Conservation (phyloP, 2,113 vertebrate genomes). For the Rhegmatorhina hoffmannsi region DNA sequence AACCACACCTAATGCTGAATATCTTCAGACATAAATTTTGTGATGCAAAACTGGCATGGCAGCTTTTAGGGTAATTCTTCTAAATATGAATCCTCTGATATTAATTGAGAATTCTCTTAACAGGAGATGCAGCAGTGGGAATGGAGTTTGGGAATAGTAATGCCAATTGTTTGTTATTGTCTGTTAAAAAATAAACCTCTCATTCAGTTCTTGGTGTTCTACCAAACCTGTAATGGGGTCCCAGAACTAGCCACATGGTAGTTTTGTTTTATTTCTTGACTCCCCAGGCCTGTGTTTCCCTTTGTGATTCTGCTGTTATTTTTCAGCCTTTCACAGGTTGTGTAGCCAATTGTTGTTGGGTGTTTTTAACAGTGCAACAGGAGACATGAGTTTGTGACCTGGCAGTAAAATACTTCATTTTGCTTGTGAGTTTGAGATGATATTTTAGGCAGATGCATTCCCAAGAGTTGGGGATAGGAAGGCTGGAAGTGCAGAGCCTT, state of each 20-base stretch:
- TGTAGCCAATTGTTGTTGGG: fast-evolving
- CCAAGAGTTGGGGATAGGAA: neutral
- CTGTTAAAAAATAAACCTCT: neutral
- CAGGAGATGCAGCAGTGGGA: neutral
- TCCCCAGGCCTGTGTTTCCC: neutral
- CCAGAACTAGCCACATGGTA: neutral
- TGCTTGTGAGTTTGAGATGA: neutral
- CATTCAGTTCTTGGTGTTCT: constrained; percentile 17
- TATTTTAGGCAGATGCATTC: neutral
- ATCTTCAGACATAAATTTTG: neutral
- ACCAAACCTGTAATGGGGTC: neutral
- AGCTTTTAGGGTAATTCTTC: constrained; percentile 4
- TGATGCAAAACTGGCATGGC: neutral
- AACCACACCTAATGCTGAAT: neutral
- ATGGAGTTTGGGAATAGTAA: neutral
- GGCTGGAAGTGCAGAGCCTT: neutral
- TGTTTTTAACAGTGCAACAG: neutral
- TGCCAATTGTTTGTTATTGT: neutral
- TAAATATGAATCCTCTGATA: neutral
- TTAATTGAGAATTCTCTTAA: neutral
- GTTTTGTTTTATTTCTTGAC: neutral
- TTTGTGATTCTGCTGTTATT: neutral
- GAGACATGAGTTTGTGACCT: neutral
- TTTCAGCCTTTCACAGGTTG: neutral
- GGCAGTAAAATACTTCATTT: neutral